phyloP scores from a whole-genome alignment of 2,888 invertebrate species.

The Meloe dianella region DNA sequence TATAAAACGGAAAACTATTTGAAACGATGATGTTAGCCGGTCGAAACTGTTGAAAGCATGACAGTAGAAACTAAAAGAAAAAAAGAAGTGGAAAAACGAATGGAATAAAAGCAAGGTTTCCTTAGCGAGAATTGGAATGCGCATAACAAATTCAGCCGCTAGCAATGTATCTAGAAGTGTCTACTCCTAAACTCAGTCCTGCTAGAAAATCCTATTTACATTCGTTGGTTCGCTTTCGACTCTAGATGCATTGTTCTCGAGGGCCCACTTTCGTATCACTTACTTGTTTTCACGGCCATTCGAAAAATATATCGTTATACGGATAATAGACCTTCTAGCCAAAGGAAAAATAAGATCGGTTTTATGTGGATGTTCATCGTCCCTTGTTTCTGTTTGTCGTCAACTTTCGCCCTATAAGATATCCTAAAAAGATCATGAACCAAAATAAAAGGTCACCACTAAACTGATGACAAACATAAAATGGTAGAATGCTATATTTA shows the following conservation, averaged over 20 bases:
- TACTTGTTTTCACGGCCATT: constrained; percentile 49
- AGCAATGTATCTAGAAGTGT: constrained; percentile 39
- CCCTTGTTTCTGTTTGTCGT: constrained; percentile 8
- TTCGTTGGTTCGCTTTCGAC: constrained; percentile 44
- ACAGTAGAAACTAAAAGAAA: background rate
- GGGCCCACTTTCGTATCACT: constrained; percentile 52
- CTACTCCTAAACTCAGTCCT: constrained; percentile 32
- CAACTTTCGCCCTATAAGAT: background rate
- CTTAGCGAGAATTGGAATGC: constrained; percentile 33
- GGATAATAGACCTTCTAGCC: constrained; percentile 45
- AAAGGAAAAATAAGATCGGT: constrained; percentile 39
- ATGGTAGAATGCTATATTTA: background rate
- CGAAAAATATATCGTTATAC: constrained; percentile 46
- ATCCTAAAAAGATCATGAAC: background rate
- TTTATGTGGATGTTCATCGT: constrained; percentile 20
- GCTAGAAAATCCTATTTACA: constrained; percentile 48
- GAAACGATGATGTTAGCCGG: background rate
- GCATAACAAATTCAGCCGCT: constrained; percentile 41
- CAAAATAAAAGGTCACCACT: background rate
- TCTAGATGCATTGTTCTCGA: constrained; percentile 47
- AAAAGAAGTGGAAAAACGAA: background rate
- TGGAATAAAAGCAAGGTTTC: constrained; percentile 22
- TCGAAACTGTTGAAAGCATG: background rate
- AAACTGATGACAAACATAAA: background rate
- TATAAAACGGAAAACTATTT: background rate